phyloP scores from a whole-genome alignment of 2,113 vertebrate species.

The Nanorana parkeri region DNA sequence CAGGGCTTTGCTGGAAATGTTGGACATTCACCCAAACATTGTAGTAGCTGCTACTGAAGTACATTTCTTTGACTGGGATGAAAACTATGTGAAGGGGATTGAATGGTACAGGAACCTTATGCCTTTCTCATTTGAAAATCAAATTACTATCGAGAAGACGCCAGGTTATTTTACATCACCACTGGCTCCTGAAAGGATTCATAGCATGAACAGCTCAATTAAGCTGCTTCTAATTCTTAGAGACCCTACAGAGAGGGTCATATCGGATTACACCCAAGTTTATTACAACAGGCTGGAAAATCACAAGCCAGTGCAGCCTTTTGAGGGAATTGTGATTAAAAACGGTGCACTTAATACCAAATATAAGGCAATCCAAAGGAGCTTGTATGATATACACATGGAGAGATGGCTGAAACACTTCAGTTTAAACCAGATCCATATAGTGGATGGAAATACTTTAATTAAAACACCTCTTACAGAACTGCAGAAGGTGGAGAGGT shows the following conservation, averaged over 20 bases:
- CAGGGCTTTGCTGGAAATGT: slow-evolving; percentile 88
- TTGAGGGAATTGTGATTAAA: slow-evolving; percentile 89
- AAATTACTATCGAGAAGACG: slow-evolving; percentile 94
- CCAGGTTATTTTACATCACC: slow-evolving; percentile 92
- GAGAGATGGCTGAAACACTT: slow-evolving; percentile 90
- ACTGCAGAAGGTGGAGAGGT: slow-evolving; percentile 88
- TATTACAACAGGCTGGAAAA: slow-evolving; percentile 92
- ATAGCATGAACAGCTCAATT: slow-evolving; percentile 90
- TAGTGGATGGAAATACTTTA: slow-evolving; percentile 89
- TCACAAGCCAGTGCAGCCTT: slow-evolving; percentile 90
- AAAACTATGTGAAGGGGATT: slow-evolving; percentile 89
- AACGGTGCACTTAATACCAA: slow-evolving; percentile 87
- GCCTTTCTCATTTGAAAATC: slow-evolving; percentile 89
- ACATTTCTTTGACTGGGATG: slow-evolving; percentile 95
- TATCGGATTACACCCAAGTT: slow-evolving; percentile 94
- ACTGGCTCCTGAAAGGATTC: slow-evolving; percentile 86
- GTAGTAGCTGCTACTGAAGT: slow-evolving; percentile 91
- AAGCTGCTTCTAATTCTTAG: slow-evolving; percentile 89
- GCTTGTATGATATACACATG: slow-evolving; percentile 90
- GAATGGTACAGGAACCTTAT: slow-evolving; percentile 90
- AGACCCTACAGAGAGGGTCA: slow-evolving; percentile 88
- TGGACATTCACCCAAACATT: slow-evolving; percentile 91
- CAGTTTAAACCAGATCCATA: slow-evolving; percentile 87
- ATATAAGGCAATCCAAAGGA: slow-evolving; percentile 93
- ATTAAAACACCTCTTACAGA: slow-evolving; percentile 89